Evolutionary conservation across 2,797 vertebrate genomes (phyloP), one percentile per base, ranked within the genome.

Genomic region (Knipowitschia caucasica): DNA sequence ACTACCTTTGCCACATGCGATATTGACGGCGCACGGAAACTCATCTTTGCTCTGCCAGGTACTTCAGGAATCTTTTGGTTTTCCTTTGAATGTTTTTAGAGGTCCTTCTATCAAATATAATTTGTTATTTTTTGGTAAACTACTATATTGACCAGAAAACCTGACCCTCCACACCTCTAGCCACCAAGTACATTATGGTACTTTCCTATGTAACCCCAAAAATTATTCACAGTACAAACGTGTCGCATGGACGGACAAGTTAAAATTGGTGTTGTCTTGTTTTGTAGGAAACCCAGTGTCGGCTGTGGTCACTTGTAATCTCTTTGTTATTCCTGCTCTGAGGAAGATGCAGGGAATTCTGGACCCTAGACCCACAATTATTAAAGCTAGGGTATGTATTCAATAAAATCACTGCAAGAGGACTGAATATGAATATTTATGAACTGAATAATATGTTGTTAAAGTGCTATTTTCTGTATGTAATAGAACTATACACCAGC

Each of bases 291-390:
- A 99, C 82, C 96, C 96, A 33, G 96, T 99, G 80, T 99, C 96
- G 56, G 96, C 96, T 17, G 96, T 99, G 38, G 96, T 99, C 80
- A 99, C 96, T 60, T 98, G 96, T 87, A 99, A 99, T 87, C 96
- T 99, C 83, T 99, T 99, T 80, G 95, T 99, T 77, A 98, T 99
- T 84, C 96, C 96, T 52, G 96, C 96, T 60, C 88, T 99, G 88
- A 94, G 96, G 88, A 99, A 99, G 86, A 99, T 99, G 96, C 96
- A 99, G 83, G 96, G 96, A 72, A 98, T 99, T 77, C 84, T 99
- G 85, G 96, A 99, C 84, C 96, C 96, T 64, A 90, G 96, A 69
- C 96, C 96, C 59, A 99, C 96, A 43, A 99, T 99, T 78, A 98
- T 99, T 88, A 98, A 98, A 94, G 96, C 96, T 81, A 93, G 96